Base-by-base conservation (phyloP, 2,888 invertebrate genomes). In the Lagria hirta region DNA sequence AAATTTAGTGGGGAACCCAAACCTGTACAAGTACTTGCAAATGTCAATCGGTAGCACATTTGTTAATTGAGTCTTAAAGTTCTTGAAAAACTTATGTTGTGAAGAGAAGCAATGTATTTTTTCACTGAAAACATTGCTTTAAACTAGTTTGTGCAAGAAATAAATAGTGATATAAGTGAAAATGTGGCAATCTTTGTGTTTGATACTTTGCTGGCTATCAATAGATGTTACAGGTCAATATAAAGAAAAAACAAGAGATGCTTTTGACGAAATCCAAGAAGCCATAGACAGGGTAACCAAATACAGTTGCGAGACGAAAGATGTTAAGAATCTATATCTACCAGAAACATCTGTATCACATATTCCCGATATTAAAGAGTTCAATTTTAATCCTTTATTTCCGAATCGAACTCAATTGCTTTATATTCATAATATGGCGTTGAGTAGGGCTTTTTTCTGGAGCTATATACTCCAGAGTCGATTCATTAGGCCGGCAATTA, bases 341-440 rank as follows among this genome's bases (percentile, higher is more conserved):
- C 88, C 91, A 0, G 79, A 82, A 33, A 89, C 91, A 53, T 78
- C 90, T 0, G 86, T 98, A 1, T 92, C 96, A 0, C 96, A 96
- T 66, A 78, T 88, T 51, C 95, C 95, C 0, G 91, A 94, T 62
- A 90, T 94, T 47, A 93, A 94, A 71, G 91, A 95, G 65, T 84
- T 95, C 48, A 92, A 94, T 62, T 89, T 94, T 37, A 94, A 96
- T 75, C 90, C 95, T 5, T 83, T 96, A 33, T 93, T 92, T 62
- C 93, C 93, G 0, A 98, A 98, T 73, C 81, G 97, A 60, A 96
- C 97, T 0, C 89, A 89, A 13, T 72, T 98, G 58, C 74, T 96
- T 41, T 95, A 97, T 74, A 74, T 96, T 43, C 96, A 97, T 70
- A 97, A 97, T 70, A 86, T 96, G 84, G 97, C 96, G n/a, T 75